These are phyloP conservation scores for Silurus meridionalis DNA, from an alignment of 2,113 vertebrate genomes.

Conservation along the genomic window DNA sequence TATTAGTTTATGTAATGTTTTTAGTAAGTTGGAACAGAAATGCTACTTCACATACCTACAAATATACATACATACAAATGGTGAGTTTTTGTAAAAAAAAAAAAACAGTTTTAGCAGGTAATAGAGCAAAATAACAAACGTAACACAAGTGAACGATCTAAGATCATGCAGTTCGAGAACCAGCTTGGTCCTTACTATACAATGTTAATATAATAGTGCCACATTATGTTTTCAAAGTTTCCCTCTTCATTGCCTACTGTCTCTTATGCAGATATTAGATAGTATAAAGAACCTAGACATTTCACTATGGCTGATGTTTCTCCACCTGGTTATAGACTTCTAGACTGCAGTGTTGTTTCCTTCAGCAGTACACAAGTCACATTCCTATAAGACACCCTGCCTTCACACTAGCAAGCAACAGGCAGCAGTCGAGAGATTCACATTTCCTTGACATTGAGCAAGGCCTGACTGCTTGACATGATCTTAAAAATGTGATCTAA, in stretches of 20 bases:
- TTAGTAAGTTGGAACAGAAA: neutral
- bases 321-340: neutral
- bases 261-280: neutral
- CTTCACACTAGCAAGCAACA: neutral
- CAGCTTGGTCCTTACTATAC: neutral
- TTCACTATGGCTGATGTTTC: neutral
- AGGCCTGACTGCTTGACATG: neutral
- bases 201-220: neutral
- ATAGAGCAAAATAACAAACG: neutral
- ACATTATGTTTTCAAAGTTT: neutral
- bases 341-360: neutral
- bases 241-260: neutral
- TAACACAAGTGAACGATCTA: neutral
- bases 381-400: neutral
- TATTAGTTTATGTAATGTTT: neutral
- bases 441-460: neutral
- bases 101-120: neutral
- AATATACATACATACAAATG: neutral
- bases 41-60: neutral
- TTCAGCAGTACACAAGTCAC: neutral
- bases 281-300: neutral
- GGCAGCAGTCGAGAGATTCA: neutral
- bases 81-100: neutral
- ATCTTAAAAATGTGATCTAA: neutral
- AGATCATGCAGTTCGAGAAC: neutral